Percentiles rank a stretch among this genome's conserved stretches.
phyloP scores from a whole-genome alignment of 1,140 invertebrate species.

The Xylocopa sonorina region DNA sequence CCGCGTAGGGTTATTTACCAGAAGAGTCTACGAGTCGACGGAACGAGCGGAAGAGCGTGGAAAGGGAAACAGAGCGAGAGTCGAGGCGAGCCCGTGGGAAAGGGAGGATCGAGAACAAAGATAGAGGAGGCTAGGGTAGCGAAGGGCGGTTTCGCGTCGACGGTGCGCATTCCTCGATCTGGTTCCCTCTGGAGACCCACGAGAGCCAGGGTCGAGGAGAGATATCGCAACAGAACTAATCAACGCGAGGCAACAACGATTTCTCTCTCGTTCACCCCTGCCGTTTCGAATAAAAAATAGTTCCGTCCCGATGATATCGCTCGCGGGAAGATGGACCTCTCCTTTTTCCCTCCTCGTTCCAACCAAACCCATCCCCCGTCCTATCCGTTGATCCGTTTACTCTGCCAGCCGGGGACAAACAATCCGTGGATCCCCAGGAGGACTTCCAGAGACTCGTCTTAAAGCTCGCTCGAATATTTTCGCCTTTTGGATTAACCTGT shows the following conservation, averaged over 20 bases:
- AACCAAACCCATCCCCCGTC: too few relatives aligned
- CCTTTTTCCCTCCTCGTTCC: neutral
- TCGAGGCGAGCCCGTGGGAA: neutral
- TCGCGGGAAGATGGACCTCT: constrained; percentile 57
- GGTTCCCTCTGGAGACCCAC: constrained; percentile 60
- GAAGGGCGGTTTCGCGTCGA: neutral
- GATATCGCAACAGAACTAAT: constrained; percentile 71
- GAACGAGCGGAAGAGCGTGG: constrained; percentile 3
- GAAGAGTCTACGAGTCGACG: constrained; percentile 41
- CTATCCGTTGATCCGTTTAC: neutral
- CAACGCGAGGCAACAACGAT: constrained; percentile 69
- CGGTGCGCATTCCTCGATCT: constrained; percentile 54
- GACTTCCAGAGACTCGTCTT: neutral
- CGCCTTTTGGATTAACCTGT: neutral
- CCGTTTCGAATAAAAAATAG: constrained; percentile 65
- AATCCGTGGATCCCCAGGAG: constrained; percentile 6
- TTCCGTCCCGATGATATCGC: constrained; percentile 60
- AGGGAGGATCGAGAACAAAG: neutral
- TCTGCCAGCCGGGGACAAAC: neutral
- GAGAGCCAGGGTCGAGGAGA: constrained; percentile 57
- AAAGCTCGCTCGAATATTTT: constrained; percentile 27
- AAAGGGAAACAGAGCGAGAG: constrained; percentile 16
- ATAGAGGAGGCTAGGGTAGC: too few relatives aligned
- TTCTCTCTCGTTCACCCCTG: constrained; percentile 58
- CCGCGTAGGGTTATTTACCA: constrained; percentile 61